Evolutionary conservation across 2,113 vertebrate species (phyloP), one percentile per base, ranked within the genome.

Genomic region (Sinocyclocheilus anshuiensis): DNA sequence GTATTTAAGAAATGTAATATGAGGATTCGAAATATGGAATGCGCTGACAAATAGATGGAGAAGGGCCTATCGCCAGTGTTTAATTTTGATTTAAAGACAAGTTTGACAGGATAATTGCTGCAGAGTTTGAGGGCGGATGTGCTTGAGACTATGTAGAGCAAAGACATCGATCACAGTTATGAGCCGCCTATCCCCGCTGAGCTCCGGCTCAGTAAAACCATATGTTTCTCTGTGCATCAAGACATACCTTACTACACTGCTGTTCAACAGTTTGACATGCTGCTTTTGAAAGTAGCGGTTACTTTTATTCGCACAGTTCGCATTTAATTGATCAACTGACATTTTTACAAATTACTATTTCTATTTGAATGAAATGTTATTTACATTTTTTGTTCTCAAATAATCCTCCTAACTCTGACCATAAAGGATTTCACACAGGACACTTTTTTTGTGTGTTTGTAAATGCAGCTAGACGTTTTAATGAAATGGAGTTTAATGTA

Each of bases 1-100:
- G 86, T 12, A 76, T 92, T 90, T 92, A 88, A 89, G 87, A 67
- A 85, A 57, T 53, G 26, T 59, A 33, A 71, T 26, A 22, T 33
- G 39, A 77, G 39, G 11, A 55, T 42, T 26, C 8, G 1, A 42
- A 63, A 63, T 61, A 16, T 26, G 72, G 57, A 81, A 65, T 81
- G 78, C 18, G 79, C 79, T 18, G 59, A 42, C 57, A 61, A 61
- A 22, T 13, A 59, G 11, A 48, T 76, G 72, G 72, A 65, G 59
- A 65, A 65, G 13, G 39, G 59, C 6, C 20, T 59, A 39, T n/a
- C 10, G 53, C 18, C 53, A 39, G 18, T 65, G 22, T 81, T 65
- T 48, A 65, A 81, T 48, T 48, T 5, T 48, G 39, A 65, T 65
- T 65, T 78, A 24, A 33, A 50, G 76, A 77, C 24, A 22, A 18